Base-by-base conservation (phyloP, 2,888 invertebrate species). In the Sphecodes monilicornis region DNA sequence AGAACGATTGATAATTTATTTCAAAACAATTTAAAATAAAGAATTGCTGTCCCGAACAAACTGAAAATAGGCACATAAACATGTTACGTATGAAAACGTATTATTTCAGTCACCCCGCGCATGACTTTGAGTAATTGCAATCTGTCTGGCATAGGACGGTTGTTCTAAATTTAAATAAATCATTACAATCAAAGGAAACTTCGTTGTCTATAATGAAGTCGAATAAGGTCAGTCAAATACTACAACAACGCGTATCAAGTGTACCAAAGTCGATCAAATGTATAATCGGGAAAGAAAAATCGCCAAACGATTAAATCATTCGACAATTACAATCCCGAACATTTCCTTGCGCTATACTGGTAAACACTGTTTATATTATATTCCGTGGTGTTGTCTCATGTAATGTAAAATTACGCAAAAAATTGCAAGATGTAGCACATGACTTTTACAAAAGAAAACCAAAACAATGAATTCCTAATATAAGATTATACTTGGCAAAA, bases 111-210 rank as follows among this genome's bases (percentile, higher is more conserved):
- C 13, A 57, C 5, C 26, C 57, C 57, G 57, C 57, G 57, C 57
- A 57, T 57, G 57, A 57, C 57, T 57, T 57, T 57, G 57, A 57
- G 13, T 57, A 57, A 57, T 57, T 57, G 57, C 57, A 5, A 57
- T 26, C 57, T 26, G 57, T 57, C 57, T 57, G 57, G 57, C 57
- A 57, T 26, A 50, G 26, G 13, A 26, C 1, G 26, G 26, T 26
- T 26, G 26, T 4, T 57, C 26, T 57, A 57, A 57, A 57, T 57
- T 57, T 57, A 13, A 57, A 4, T 26, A 13, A 26, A 1, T 57
- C 57, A 57, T 57, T 57, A 26, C 13, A 57, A 26, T 57, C 57
- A 5, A 26, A 57, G 26, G 57, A 26, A 57, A 57, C 57, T n/a
- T 26, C 57, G 57, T 11, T 26, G 26, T 46, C 46, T 22, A 46